phyloP scores from a whole-genome alignment of 2,888 invertebrate species.

The Escarpia spicata region DNA sequence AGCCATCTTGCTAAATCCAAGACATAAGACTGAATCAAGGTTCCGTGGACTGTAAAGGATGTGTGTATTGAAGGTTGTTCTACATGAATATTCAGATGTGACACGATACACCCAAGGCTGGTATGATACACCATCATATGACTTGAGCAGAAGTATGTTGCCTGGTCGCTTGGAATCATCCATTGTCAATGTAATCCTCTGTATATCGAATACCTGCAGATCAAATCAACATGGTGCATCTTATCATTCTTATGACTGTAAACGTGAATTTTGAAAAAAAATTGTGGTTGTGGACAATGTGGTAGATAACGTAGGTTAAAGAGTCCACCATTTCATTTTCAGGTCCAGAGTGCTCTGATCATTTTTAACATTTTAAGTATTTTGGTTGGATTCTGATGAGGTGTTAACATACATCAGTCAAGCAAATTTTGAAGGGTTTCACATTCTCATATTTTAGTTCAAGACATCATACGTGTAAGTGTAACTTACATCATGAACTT shows the following conservation, averaged over 20 bases:
- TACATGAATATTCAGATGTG: slow-evolving; percentile 40
- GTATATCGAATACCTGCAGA: slow-evolving; percentile 46
- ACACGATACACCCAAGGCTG: slow-evolving; percentile 48
- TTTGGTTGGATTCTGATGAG: too few relatives aligned
- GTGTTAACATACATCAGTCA: too few relatives aligned
- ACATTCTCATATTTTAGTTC: too few relatives aligned
- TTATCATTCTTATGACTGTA: not conserved
- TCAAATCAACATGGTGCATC: not conserved
- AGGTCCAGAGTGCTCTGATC: too few relatives aligned
- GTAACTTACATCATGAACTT: too few relatives aligned
- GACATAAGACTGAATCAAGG: slow-evolving; percentile 42
- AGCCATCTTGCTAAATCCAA: not conserved
- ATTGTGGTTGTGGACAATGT: too few relatives aligned
- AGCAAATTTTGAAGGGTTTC: too few relatives aligned
- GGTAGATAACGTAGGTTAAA: too few relatives aligned
- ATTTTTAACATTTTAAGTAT: too few relatives aligned
- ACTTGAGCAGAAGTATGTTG: slow-evolving; percentile 40
- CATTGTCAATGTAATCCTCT: slow-evolving; percentile 42
- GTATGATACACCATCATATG: slow-evolving; percentile 37
- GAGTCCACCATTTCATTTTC: too few relatives aligned
- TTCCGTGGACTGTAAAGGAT: slow-evolving; percentile 35
- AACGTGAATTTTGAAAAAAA: too few relatives aligned
- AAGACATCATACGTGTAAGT: too few relatives aligned
- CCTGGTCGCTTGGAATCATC: slow-evolving; percentile 48
- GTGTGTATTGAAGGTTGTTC: slow-evolving; percentile 36